Base-by-base conservation (phyloP, 2,113 vertebrate genomes). In the Boleophthalmus pectinirostris region DNA sequence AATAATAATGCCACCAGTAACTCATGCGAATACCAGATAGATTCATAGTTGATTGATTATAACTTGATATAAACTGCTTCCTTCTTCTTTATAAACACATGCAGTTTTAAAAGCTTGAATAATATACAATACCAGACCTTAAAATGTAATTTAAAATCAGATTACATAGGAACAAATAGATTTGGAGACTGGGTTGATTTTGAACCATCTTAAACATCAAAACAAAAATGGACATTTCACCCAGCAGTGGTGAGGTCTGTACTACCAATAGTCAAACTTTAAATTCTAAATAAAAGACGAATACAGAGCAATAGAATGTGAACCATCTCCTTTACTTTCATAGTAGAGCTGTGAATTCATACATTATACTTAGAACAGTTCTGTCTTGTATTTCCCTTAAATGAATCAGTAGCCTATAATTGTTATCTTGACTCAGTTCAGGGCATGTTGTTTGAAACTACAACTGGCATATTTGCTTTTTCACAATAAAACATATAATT, bases 311-410 rank as follows among this genome's bases (percentile, higher is more conserved):
- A 64, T 64, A 64, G 33, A 64, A 10, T 43, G 61, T 64, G 16
- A n/a, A n/a, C 18, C 29, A 64, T 64, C 33, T 38, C 61, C 61
- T 64, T 18, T 64, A 64, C 8, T 63, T 23, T 13, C 14, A 58
- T 13, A 38, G 51, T 69, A 64, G 66, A 72, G 73, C 71, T 85
- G 83, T 84, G 71, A 81, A n/a, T 68, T 66, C 35, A 63, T 73
- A 72, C 20, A 78, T 87, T 58, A 78, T 53, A 64, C 24, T 15
- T 61, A 33, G 24, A 61, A 18, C 25, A 25, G 23, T 21, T 60
- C 11, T 60, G n/a, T 33, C 5, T 16, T 58, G 23, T 25, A 25
- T 58, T 58, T 25, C 58, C 33, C 58, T 61, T 25, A 61, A 15
- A 18, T 24, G 3, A 61, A 63, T 63, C 60, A 63, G 10, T 21